These are phyloP conservation scores for Suncus etruscus DNA, from an alignment of 2,113 vertebrate species.

Conservation along the genomic window DNA sequence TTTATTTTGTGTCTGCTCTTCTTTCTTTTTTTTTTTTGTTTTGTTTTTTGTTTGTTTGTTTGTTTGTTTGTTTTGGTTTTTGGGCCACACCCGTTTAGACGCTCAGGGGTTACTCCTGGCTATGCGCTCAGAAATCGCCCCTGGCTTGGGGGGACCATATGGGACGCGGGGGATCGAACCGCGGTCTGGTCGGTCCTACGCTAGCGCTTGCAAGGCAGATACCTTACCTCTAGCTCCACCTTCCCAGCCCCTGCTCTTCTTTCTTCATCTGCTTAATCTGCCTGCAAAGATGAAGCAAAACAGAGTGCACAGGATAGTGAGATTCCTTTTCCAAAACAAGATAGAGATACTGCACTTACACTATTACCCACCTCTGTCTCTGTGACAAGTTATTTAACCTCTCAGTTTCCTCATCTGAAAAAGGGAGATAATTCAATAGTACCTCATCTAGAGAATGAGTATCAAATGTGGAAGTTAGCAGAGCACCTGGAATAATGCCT, in stretches of 20 bases:
- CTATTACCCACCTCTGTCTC: background rate
- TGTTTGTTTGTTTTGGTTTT: too few species aligned
- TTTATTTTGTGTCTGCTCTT: background rate
- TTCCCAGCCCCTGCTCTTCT: background rate
- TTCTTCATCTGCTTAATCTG: background rate
- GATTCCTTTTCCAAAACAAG: background rate
- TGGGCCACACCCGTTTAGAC: too few species aligned
- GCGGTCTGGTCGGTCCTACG: too few species aligned
- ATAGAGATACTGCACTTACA: background rate
- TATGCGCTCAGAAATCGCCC: too few species aligned
- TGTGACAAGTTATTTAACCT: background rate
- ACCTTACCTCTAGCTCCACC: too few species aligned
- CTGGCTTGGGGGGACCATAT: too few species aligned
- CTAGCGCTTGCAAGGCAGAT: too few species aligned
- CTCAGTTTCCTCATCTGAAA: background rate
- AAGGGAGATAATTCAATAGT: background rate
- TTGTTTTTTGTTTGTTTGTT: too few species aligned
- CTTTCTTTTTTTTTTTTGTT: too few species aligned
- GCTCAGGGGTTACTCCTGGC: too few species aligned
- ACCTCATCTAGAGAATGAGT: background rate
- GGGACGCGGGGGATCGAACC: too few species aligned
- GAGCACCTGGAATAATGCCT: background rate
- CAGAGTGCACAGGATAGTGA: background rate
- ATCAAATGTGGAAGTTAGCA: background rate
- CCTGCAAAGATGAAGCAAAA: background rate